Percentiles rank a stretch among this genome's conserved stretches.
Evolutionary conservation across 2,888 invertebrate genomes (phyloP).

Genomic region (Cephus pulcher): DNA sequence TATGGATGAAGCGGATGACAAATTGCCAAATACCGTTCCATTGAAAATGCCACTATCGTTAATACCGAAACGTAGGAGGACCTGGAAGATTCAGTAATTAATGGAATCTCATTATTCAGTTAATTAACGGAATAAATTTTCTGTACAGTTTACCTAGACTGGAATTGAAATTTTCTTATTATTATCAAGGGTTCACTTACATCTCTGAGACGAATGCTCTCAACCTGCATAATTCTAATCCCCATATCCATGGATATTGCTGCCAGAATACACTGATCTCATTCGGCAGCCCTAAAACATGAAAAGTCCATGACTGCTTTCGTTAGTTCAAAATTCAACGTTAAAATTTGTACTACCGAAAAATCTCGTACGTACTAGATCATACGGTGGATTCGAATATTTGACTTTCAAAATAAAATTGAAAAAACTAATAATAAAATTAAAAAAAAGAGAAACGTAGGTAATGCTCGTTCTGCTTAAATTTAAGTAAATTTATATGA

Average conservation of each 20-base stretch:
- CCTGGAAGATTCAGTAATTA: slow-evolving; percentile 68
- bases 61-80: slow-evolving; percentile 90
- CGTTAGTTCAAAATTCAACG: too few relatives aligned
- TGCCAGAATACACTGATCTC: slow-evolving; percentile 87
- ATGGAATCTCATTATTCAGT: neutral
- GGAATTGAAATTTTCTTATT: neutral
- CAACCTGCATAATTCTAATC: slow-evolving; percentile 82
- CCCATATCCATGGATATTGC: slow-evolving; percentile 87
- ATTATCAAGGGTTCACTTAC: slow-evolving; percentile 70
- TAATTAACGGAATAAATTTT: neutral
- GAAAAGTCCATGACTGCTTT: neutral
- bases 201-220: slow-evolving; percentile 86
- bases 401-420: too few relatives aligned
- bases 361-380: too few relatives aligned
- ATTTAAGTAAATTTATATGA: too few relatives aligned
- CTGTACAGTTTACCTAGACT: too few relatives aligned
- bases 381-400: too few relatives aligned
- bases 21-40: slow-evolving; percentile 90
- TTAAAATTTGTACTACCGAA: too few relatives aligned
- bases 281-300: slow-evolving; percentile 80
- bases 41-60: slow-evolving; percentile 90
- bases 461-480: too few relatives aligned
- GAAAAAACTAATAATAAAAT: too few relatives aligned
- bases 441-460: too few relatives aligned
- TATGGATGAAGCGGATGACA: slow-evolving; percentile 88